Percentiles rank a stretch among this genome's conserved stretches.
Evolutionary conservation across 2,888 invertebrate species (phyloP).

Genomic region (Lycocerus yunnanus): DNA sequence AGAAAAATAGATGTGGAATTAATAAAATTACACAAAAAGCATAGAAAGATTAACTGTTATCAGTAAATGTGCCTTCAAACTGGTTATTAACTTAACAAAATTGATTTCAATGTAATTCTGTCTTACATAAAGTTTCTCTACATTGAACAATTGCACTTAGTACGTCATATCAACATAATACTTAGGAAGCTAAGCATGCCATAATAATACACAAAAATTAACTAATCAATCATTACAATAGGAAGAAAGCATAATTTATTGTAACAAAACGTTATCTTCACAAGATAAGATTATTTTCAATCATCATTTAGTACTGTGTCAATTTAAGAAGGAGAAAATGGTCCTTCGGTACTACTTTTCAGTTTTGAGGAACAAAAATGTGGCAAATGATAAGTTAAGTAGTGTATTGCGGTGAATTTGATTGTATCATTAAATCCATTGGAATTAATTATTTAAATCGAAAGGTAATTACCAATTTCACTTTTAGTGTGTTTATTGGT

Average conservation of each 20-base stretch:
- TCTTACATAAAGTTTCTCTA: not conserved
- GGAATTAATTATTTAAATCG: not conserved
- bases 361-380: not conserved
- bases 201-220: not conserved
- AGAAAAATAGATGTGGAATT: not conserved
- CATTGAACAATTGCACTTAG: not conserved
- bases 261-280: not conserved
- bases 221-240: not conserved
- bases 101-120: not conserved
- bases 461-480: not conserved
- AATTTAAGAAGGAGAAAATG: not conserved
- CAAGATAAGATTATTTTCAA: not conserved
- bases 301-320: not conserved
- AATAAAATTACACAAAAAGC: not conserved
- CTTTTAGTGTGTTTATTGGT: not conserved
- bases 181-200: not conserved
- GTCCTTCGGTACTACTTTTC: not conserved
- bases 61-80: not conserved
- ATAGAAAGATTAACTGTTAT: not conserved
- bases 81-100: not conserved
- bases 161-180: not conserved
- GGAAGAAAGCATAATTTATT: not conserved
- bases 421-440: not conserved
- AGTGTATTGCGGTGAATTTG: not conserved
- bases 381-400: not conserved